phyloP scores from a whole-genome alignment of 1,140 invertebrate species.

The Bombus fervidus region DNA sequence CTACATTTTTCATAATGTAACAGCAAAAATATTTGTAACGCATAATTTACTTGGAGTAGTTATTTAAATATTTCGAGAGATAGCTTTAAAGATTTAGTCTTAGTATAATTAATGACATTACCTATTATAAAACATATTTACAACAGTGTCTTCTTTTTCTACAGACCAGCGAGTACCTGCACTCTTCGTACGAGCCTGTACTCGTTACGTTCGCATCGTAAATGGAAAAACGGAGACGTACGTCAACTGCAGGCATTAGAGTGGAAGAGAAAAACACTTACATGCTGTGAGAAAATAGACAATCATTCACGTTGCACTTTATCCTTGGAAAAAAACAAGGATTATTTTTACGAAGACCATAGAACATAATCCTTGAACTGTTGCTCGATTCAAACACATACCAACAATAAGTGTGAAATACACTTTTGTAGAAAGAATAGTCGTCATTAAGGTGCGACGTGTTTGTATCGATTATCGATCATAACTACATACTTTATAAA shows the following conservation, averaged over 20 bases:
- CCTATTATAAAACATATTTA: neutral
- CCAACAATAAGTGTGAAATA: no score
- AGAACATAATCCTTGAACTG: neutral
- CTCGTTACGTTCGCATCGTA: conserved; percentile 81
- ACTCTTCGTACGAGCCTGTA: conserved; percentile 81
- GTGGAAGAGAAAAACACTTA: conserved; percentile 48
- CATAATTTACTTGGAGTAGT: neutral
- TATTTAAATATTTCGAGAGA: neutral
- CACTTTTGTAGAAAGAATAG: neutral
- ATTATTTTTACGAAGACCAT: conserved; percentile 47
- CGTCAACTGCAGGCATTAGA: conserved; percentile 76
- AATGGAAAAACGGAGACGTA: conserved; percentile 75
- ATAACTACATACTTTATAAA: neutral
- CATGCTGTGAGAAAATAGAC: conserved; percentile 35
- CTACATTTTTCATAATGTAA: neutral
- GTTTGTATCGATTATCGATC: neutral
- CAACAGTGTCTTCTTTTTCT: conserved; percentile 45
- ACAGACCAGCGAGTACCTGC: conserved; percentile 79
- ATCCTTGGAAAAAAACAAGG: conserved; percentile 17
- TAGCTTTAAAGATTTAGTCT: conserved; percentile 35
- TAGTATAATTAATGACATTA: neutral
- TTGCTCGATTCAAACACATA: neutral
- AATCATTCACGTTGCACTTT: conserved; percentile 56
- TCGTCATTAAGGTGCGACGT: no score
- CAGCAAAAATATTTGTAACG: neutral